phyloP scores from a whole-genome alignment of 2,888 invertebrate genomes.

The Scelioninae gen. 2 region DNA sequence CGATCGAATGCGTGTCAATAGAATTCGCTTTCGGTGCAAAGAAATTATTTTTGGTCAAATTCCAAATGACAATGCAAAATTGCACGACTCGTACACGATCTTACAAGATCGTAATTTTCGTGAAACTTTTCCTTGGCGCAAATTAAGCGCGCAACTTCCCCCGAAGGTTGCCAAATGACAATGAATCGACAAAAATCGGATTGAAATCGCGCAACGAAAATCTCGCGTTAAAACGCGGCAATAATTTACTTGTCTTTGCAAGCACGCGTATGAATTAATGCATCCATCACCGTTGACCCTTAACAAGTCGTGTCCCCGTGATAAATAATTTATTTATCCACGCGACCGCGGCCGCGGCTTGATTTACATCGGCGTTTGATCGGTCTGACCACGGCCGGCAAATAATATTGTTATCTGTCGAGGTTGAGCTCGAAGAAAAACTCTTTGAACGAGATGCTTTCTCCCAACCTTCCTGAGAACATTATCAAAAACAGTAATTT shows the following conservation, averaged over 20 bases:
- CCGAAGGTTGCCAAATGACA: too few species aligned
- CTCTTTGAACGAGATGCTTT: slow-evolving; percentile 81
- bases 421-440: slow-evolving; percentile 80
- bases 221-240: slow-evolving; percentile 9
- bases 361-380: slow-evolving; percentile 44
- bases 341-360: slow-evolving; percentile 20
- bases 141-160: too few species aligned
- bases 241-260: slow-evolving; percentile 36
- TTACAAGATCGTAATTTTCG: too few species aligned
- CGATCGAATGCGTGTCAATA: too few species aligned
- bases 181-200: too few species aligned
- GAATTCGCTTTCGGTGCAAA: too few species aligned
- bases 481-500: not conserved
- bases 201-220: slow-evolving; percentile 4
- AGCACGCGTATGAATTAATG: slow-evolving; percentile 27
- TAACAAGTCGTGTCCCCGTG: slow-evolving; percentile 40
- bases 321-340: slow-evolving; percentile 44
- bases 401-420: slow-evolving; percentile 75
- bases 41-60: too few species aligned
- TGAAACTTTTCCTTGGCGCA: too few species aligned
- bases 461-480: slow-evolving; percentile 77
- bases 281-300: slow-evolving; percentile 41
- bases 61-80: too few species aligned
- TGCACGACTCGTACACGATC: too few species aligned
- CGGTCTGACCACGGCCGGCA: slow-evolving; percentile 22